These are phyloP conservation scores for Drosophila kohkoa DNA, from an alignment of 1,140 invertebrate species.

Conservation along the genomic window DNA sequence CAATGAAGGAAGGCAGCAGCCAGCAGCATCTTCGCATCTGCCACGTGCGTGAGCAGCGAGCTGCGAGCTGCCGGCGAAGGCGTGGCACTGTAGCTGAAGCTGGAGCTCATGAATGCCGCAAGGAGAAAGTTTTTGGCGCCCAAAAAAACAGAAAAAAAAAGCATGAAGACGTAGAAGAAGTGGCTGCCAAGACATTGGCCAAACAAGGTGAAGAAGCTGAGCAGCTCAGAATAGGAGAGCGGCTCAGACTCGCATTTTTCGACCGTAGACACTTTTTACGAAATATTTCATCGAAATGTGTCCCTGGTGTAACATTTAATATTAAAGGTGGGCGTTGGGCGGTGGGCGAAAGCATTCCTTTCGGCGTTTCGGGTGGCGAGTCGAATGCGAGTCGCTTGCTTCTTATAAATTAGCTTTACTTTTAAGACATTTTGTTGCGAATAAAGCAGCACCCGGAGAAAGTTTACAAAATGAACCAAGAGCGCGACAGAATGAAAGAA, in stretches of 20 bases:
- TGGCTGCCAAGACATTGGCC: slow-evolving; percentile 39
- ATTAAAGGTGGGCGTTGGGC: slow-evolving; percentile 74
- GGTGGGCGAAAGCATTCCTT: background rate
- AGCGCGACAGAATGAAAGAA: slow-evolving; percentile 41
- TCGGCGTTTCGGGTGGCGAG: background rate
- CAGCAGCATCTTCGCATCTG: slow-evolving; percentile 71
- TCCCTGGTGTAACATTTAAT: slow-evolving; percentile 85
- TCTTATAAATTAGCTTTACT: slow-evolving; percentile 84
- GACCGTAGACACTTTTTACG: slow-evolving; percentile 84
- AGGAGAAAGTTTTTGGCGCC: slow-evolving; percentile 78
- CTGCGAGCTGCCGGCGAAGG: slow-evolving; percentile 29
- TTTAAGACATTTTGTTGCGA: slow-evolving; percentile 83
- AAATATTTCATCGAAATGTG: slow-evolving; percentile 85
- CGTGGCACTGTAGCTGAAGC: slow-evolving; percentile 28
- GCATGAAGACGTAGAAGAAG: background rate
- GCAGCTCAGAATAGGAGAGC: slow-evolving; percentile 50
- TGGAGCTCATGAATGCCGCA: slow-evolving; percentile 65
- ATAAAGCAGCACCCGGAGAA: slow-evolving; percentile 72
- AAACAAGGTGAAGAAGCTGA: slow-evolving; percentile 58
- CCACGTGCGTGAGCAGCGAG: slow-evolving; percentile 72
- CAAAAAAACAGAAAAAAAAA: slow-evolving; percentile 7
- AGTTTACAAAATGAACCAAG: slow-evolving; percentile 70
- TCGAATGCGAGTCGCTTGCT: slow-evolving; percentile 28
- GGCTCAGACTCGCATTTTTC: slow-evolving; percentile 64
- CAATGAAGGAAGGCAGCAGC: slow-evolving; percentile 42